phyloP scores from a whole-genome alignment of 2,888 invertebrate genomes.

The Apocheima hispidaria region DNA sequence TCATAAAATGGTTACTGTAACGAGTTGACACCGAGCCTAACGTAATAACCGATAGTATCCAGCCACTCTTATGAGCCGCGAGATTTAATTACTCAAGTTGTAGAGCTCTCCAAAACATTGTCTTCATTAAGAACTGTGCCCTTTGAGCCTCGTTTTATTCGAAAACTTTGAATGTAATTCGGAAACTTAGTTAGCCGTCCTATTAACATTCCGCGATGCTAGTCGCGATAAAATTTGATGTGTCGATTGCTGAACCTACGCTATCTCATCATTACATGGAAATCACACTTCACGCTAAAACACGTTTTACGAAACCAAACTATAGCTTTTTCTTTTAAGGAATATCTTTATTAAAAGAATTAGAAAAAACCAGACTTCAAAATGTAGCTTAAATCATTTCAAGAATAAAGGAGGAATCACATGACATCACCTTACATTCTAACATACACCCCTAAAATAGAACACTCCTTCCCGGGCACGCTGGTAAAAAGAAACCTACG shows the following conservation, averaged over 20 bases:
- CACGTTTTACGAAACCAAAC: not conserved
- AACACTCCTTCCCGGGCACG: too few species aligned
- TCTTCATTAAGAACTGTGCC: slow-evolving; percentile 77
- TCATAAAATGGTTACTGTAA: too few species aligned
- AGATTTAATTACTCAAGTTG: slow-evolving; percentile 78
- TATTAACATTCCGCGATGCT: slow-evolving; percentile 70
- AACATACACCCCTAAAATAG: too few species aligned
- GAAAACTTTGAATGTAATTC: slow-evolving; percentile 80
- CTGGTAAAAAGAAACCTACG: too few species aligned
- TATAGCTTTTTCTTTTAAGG: not conserved
- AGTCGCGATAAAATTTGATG: slow-evolving; percentile 52
- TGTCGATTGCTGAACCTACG: slow-evolving; percentile 25
- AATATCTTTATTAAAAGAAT: too few species aligned
- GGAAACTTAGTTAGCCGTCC: slow-evolving; percentile 71
- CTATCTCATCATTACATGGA: not conserved
- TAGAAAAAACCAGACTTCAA: too few species aligned
- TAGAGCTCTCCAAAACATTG: slow-evolving; percentile 73
- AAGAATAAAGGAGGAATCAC: too few species aligned
- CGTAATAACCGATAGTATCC: slow-evolving; percentile 62
- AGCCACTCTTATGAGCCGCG: slow-evolving; percentile 62
- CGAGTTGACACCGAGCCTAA: slow-evolving; percentile 65
- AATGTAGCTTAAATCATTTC: too few species aligned
- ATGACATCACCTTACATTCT: too few species aligned
- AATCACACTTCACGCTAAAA: not conserved
- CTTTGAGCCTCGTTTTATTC: slow-evolving; percentile 80